Percentiles rank a stretch among this genome's conserved stretches.
Evolutionary conservation across 30 jellyfish, hydroid and myxozoan genomes (phyloP).

Genomic region (Pseudorhiza aurosa): DNA sequence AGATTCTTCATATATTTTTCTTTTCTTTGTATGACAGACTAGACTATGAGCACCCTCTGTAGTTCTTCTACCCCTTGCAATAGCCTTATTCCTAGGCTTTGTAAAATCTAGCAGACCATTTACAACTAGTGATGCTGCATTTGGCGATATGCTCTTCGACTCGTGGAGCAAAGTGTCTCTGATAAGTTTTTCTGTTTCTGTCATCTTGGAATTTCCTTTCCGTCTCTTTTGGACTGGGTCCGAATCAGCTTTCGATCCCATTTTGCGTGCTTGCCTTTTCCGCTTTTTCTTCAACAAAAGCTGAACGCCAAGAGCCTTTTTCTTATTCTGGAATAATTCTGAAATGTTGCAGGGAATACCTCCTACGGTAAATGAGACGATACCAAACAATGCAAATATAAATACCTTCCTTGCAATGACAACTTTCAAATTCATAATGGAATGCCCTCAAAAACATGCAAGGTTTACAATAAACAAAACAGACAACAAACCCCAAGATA

Average conservation of each 20-base stretch:
- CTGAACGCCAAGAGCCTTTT: conserved; percentile 78
- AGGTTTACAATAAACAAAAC: too few species aligned
- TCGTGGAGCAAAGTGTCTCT: conserved; percentile 91
- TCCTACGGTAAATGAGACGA: conserved; percentile 37
- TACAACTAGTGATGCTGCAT: conserved; percentile 38
- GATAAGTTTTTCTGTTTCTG: conserved; percentile 84
- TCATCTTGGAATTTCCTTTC: conserved; percentile 42
- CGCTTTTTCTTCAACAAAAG: conserved; percentile 66
- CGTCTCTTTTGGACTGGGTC: neutral
- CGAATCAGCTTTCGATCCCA: conserved; percentile 34
- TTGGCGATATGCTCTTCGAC: conserved; percentile 82
- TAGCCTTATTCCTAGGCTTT: conserved; percentile 12
- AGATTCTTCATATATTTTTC: conserved; percentile 21
- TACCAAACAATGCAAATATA: too few species aligned
- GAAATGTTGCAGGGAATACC: conserved; percentile 85
- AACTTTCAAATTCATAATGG: too few species aligned
- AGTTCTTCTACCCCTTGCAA: conserved; percentile 20
- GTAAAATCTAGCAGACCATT: conserved; percentile 63
- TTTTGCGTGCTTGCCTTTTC: conserved; percentile 2
- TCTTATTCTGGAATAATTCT: conserved; percentile 56
- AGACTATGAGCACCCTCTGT: conserved; percentile 19
- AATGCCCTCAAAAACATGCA: too few species aligned
- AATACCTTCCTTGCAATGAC: too few species aligned
- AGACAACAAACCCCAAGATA: too few species aligned
- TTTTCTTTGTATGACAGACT: conserved; percentile 29